Percentiles rank a stretch among this genome's conserved stretches.
Evolutionary conservation across 1,140 invertebrate species (phyloP).

Genomic region (Mylabris phalerata): DNA sequence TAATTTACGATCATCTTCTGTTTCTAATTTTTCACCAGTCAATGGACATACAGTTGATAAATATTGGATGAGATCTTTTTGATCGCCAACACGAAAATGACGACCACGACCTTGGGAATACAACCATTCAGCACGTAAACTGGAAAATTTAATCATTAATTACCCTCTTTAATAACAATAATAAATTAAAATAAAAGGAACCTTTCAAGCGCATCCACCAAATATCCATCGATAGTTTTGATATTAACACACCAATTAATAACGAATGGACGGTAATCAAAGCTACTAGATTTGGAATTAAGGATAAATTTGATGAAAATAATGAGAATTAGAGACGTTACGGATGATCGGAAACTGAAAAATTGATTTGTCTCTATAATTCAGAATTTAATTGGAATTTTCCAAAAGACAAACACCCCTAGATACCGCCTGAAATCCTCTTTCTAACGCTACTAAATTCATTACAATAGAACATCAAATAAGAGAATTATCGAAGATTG

Average conservation of each 20-base stretch:
- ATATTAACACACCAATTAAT: slow-evolving; percentile 89
- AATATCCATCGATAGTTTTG: slow-evolving; percentile 80
- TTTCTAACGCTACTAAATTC: no score
- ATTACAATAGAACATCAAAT: not conserved
- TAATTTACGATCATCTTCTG: slow-evolving; percentile 79
- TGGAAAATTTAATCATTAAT: slow-evolving; percentile 38
- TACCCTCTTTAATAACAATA: not conserved
- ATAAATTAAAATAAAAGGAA: slow-evolving; percentile 32
- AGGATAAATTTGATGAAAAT: not conserved
- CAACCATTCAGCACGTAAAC: slow-evolving; percentile 90
- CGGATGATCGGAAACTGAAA: not conserved
- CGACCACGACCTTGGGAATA: slow-evolving; percentile 87
- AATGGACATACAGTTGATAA: slow-evolving; percentile 69
- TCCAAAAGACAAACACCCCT: not conserved
- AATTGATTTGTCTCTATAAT: not conserved
- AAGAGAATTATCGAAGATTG: slow-evolving; percentile 43
- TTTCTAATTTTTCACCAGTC: slow-evolving; percentile 66
- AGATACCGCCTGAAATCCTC: not conserved
- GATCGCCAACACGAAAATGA: slow-evolving; percentile 79
- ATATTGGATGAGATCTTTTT: slow-evolving; percentile 74
- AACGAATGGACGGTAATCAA: slow-evolving; percentile 87
- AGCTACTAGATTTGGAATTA: slow-evolving; percentile 55
- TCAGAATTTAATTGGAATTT: no score
- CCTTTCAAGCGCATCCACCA: slow-evolving; percentile 85
- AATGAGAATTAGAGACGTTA: no score